Conservation (phyloP, 2,797 vertebrate genomes). For the Yasuhikotakia modesta region DNA sequence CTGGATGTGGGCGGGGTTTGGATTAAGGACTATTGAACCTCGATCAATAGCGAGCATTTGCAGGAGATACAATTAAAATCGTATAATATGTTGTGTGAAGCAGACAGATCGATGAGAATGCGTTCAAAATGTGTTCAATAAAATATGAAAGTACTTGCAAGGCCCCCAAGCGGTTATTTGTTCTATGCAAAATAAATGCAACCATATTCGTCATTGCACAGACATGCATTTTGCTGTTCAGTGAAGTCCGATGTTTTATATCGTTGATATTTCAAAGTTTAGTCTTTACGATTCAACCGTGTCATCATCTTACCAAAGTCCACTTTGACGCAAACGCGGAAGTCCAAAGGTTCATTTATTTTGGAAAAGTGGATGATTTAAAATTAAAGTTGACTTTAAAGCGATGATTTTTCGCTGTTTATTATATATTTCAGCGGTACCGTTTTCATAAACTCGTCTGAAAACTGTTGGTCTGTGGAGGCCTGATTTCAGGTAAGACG, state of each 20-base stretch:
- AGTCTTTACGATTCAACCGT: constrained; percentile 45
- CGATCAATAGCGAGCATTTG: background rate
- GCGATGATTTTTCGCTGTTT: background rate
- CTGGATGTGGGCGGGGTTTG: constrained; percentile 1
- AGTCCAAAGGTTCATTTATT: constrained; percentile 36
- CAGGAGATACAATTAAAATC: no score
- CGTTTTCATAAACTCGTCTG: background rate
- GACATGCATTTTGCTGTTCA: background rate
- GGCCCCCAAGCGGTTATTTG: background rate
- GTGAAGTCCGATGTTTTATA: constrained; percentile 14
- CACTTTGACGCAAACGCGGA: constrained; percentile 63
- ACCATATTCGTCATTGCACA: background rate
- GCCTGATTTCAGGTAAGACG: constrained; percentile 26
- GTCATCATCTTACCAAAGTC: constrained; percentile 71
- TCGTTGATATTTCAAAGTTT: constrained; percentile 24
- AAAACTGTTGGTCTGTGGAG: constrained; percentile 9
- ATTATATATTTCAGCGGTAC: background rate
- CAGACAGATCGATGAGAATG: no score
- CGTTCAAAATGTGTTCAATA: no score
- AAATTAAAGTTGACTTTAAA: constrained; percentile 26
- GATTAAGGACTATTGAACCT: background rate
- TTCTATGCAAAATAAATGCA: no score
- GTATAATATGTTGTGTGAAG: no score
- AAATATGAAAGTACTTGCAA: background rate
- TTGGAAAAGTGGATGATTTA: constrained; percentile 30